Evolutionary conservation across 1,140 invertebrate genomes (phyloP).

Genomic region (Plectrocnemia conspersa): DNA sequence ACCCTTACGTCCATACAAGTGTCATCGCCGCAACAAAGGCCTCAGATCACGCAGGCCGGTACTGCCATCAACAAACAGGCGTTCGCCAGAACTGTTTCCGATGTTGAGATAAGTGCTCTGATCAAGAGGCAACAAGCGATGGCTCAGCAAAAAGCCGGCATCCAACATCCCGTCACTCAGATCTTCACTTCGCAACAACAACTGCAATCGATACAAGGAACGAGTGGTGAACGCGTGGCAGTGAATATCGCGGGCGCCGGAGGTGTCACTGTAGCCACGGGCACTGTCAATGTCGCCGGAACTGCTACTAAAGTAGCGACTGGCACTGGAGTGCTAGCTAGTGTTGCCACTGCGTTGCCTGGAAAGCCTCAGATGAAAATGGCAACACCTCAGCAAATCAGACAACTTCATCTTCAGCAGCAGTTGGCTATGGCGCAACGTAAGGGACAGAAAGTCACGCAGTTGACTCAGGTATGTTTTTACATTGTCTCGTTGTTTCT

Average conservation of each 20-base stretch:
- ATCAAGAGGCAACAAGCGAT: constrained; percentile 63
- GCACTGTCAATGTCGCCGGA: constrained; percentile 34
- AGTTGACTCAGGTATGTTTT: constrained; percentile 50
- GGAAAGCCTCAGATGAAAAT: constrained; percentile 49
- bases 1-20: constrained; percentile 40
- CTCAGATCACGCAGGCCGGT: constrained; percentile 27
- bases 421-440: constrained; percentile 59
- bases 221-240: constrained; percentile 19
- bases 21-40: constrained; percentile 31
- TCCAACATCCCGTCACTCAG: constrained; percentile 47
- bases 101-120: constrained; percentile 64
- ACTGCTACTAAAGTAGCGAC: constrained; percentile 46
- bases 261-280: constrained; percentile 34
- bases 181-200: constrained; percentile 40
- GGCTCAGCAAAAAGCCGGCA: constrained; percentile 53
- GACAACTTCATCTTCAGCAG: constrained; percentile 65
- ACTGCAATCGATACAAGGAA: constrained; percentile 24
- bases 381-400: constrained; percentile 59
- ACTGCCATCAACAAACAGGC: constrained; percentile 38
- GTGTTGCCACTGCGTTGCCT: constrained; percentile 42
- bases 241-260: constrained; percentile 13
- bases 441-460: constrained; percentile 57
- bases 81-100: constrained; percentile 56
- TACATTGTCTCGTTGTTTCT: constrained; percentile 7
- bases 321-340: constrained; percentile 39